phyloP scores from a whole-genome alignment of 2,797 vertebrate species.

The Cyprinella venusta region DNA sequence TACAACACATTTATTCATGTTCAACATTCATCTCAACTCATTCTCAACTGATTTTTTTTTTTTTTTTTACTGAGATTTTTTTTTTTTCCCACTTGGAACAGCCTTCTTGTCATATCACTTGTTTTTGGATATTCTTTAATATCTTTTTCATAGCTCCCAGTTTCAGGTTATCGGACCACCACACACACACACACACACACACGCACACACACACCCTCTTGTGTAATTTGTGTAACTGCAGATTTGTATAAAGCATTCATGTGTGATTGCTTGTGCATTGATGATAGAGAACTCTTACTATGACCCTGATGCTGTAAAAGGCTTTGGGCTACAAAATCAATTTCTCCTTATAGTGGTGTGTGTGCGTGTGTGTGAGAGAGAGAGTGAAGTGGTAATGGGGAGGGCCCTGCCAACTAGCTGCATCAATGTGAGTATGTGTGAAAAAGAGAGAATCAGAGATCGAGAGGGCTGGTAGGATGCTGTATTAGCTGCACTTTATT shows the following conservation, averaged over 20 bases:
- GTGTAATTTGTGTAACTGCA: background rate
- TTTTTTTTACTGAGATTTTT: background rate
- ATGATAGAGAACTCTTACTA: constrained; percentile 66
- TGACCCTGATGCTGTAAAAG: constrained; percentile 77
- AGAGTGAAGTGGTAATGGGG: constrained; percentile 35
- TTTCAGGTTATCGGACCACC: background rate
- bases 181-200: background rate
- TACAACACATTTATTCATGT: background rate
- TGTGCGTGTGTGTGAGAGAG: constrained; percentile 12
- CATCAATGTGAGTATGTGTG: constrained; percentile 52
- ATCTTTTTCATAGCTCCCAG: background rate
- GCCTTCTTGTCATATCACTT: background rate
- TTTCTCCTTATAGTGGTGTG: constrained; percentile 70
- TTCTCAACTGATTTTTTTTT: background rate
- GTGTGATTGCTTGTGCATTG: constrained; percentile 55
- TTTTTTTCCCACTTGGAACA: background rate
- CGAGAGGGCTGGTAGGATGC: constrained; percentile 51
- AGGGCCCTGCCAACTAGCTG: constrained; percentile 54
- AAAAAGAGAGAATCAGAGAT: constrained; percentile 37
- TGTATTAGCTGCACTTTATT: constrained; percentile 64
- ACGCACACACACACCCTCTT: background rate
- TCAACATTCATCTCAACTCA: background rate
- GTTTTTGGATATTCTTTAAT: too few species aligned
- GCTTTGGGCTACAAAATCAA: constrained; percentile 73
- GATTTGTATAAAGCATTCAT: constrained; percentile 11